Conservation (phyloP, 92 coral and sea anemone species). For the Isaurus tuberculatus region DNA sequence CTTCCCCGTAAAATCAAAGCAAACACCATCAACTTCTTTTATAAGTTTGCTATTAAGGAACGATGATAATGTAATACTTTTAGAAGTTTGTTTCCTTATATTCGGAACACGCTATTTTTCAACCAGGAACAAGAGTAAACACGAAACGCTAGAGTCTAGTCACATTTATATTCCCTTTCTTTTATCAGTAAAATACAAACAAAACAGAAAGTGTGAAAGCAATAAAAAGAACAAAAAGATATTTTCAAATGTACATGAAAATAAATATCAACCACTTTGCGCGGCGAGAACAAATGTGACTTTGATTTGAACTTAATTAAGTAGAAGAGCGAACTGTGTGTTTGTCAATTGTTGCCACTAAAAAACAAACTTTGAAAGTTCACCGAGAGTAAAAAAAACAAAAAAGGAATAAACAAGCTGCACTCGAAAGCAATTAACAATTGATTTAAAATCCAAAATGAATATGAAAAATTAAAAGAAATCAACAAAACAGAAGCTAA, state of each 20-base stretch:
- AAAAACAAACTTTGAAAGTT: constrained; percentile 16
- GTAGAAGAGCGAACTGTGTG: background rate
- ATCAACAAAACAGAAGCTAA: background rate
- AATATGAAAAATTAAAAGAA: constrained; percentile 6
- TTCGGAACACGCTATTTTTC: constrained; percentile 1
- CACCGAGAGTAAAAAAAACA: constrained; percentile 43
- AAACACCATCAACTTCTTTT: constrained; percentile 3
- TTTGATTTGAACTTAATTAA: constrained; percentile 20
- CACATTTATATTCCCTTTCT: constrained; percentile 1
- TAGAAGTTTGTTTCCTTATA: background rate
- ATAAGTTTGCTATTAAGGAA: constrained; percentile 10
- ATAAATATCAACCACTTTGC: background rate
- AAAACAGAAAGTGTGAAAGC: background rate
- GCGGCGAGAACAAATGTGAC: background rate
- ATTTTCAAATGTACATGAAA: background rate
- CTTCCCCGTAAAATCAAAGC: constrained; percentile 31
- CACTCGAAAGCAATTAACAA: background rate
- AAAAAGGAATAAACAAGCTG: background rate
- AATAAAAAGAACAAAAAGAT: constrained; percentile 22
- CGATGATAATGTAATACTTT: background rate
- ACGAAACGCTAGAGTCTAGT: background rate
- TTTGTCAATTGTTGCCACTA: background rate
- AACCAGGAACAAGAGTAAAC: background rate
- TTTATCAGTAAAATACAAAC: background rate
- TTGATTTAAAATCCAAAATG: background rate